Evolutionary conservation across 2,113 vertebrate species (phyloP).

Genomic region (Notarius quadriscutis): DNA sequence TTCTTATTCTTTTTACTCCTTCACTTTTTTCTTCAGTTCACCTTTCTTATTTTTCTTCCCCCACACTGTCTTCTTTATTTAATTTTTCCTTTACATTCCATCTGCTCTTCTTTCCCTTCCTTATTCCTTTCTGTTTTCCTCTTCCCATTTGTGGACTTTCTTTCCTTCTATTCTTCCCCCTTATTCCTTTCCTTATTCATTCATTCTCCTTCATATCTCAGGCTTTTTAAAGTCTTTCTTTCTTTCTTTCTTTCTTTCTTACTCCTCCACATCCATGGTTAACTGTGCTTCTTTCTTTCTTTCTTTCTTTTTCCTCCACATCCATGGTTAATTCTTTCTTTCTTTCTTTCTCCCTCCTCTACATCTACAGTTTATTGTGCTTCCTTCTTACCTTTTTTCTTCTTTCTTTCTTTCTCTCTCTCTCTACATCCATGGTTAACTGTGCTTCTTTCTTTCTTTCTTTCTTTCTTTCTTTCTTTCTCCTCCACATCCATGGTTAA

Average conservation of each 20-base stretch:
- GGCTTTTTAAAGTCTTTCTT: neutral
- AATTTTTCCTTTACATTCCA: neutral
- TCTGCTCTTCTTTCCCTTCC: neutral
- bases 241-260: neutral
- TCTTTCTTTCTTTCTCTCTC: neutral
- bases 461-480: neutral
- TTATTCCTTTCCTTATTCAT: neutral
- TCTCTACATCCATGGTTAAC: too few species aligned
- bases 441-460: too few species aligned
- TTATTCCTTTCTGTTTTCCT: neutral
- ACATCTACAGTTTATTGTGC: neutral
- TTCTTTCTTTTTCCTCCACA: too few species aligned
- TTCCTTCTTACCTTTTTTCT: neutral
- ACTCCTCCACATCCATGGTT: too few species aligned
- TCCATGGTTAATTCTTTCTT: too few species aligned
- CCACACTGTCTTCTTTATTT: neutral
- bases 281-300: too few species aligned
- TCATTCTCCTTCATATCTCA: neutral
- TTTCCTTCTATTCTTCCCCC: neutral
- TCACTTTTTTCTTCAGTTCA: neutral
- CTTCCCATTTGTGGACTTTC: neutral
- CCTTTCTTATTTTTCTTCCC: neutral
- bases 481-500: too few species aligned
- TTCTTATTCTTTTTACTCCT: neutral
- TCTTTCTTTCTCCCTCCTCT: too few species aligned